Base-by-base conservation (phyloP, 2,113 vertebrate genomes). In the Fregetta grallaria region DNA sequence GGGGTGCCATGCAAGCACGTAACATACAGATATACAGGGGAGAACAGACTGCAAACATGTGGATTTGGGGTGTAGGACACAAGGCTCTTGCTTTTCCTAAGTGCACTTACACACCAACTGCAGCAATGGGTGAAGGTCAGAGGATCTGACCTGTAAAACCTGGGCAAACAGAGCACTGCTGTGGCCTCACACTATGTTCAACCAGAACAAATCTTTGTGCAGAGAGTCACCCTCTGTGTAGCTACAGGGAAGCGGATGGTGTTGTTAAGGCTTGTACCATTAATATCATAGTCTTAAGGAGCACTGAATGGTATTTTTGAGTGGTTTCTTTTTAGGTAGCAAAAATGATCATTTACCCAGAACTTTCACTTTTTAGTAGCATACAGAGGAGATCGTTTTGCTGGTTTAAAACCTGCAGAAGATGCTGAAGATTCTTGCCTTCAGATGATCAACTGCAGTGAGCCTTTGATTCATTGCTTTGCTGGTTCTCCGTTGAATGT, bases 1-100 rank as follows among this genome's bases (percentile, higher is more conserved):
- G 0, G 2, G 15, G 4, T 72, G 36, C 16, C 19, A 14, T n/a
- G 15, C 12, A 65, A 78, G 26, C 9, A 47, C 10, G 2, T 27
- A 7, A 26, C 19, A 9, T 26, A 49, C 7, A 62, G 30, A 49
- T 18, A 65, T 7, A 23, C 7, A 30, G 10, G 6, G 32, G 20
- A 88, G 15, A 91, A 52, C 0, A 0, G 20, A 61, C 25, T 3
- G 6, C 12, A 53, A 58, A 72, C 1, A n/a, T n/a, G 1, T 52
- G 49, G 23, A 61, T 85, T 78, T 55, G 42, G 36, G 36, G 4
- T 85, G 36, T 26, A 40, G 26, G 27, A 65, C 7, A 10, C 58
- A 82, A 32, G 10, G 40, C 16, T 52, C 21, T 23, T 93, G 15
- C 22, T 76, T 3, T 11, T 40, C 9, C 11, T 83, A 27, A 29